Evolutionary conservation across 2,797 vertebrate species (phyloP), one percentile per base, ranked within the genome.

Genomic region (Eremophila alpestris): DNA sequence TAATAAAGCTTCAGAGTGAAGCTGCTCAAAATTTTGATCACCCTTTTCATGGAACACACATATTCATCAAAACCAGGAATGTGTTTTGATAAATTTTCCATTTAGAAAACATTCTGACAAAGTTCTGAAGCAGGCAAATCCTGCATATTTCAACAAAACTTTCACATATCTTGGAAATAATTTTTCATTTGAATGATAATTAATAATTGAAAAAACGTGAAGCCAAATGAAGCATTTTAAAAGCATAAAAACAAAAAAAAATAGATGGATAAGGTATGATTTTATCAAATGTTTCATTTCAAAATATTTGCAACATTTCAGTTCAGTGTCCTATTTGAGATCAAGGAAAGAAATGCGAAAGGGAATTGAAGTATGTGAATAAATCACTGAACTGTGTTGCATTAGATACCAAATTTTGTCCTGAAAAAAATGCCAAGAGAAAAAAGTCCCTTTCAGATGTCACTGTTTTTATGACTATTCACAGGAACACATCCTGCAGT

Each of bases 41-140:
- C 41, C 41, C 82, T 84, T 74, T 75, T 77, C 41, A 59, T 49
- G 49, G 38, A 80, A 88, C 56, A 90, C 64, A 80, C 14, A 51
- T 48, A 60, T 64, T 90, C 56, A 63, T 91, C 76, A 91, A 85
- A 94, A 70, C 23, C 11, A 87, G 43, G 27, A 76, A 43, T 0
- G 3, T 69, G n/a, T 88, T 95, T 84, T 91, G 60, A 77, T 87
- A 90, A 76, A 69, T 94, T 89, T 95, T 81, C 70, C n/a, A 36
- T 83, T 90, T 92, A 58, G 43, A 78, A 94, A 90, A 78, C 48
- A 81, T 63, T 75, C n/a, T 70, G 58, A 34, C 36, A 67, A n/a
- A 73, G 32, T 52, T 88, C 62, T 79, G 32, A 83, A 75, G 51
- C 36, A 74, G 49, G 18, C 17, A 59, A 71, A 36, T 16, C 7